Percentiles rank a stretch among this genome's conserved stretches.
phyloP scores from a whole-genome alignment of 2,113 vertebrate species.

The Tor tambroides region DNA sequence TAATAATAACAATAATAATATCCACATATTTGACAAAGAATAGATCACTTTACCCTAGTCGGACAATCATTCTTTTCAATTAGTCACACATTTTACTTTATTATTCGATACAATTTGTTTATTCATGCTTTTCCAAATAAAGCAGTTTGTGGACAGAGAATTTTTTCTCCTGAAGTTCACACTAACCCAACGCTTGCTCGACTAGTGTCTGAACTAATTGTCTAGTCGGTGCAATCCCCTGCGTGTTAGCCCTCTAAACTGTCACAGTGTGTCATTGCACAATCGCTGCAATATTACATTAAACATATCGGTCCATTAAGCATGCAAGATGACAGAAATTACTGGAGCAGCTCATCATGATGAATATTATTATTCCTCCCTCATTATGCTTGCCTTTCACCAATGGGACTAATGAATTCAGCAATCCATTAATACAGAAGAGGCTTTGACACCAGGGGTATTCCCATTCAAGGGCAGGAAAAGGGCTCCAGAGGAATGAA shows the following conservation, averaged over 20 bases:
- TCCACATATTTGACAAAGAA: too few relatives aligned
- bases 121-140: not conserved
- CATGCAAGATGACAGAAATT: constrained; percentile 50
- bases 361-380: constrained; percentile 53
- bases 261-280: constrained; percentile 48
- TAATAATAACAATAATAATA: too few relatives aligned
- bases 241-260: constrained; percentile 12
- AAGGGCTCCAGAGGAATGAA: not conserved
- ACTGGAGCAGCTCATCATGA: constrained; percentile 51
- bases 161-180: not conserved
- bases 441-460: constrained; percentile 39
- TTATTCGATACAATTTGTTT: too few relatives aligned
- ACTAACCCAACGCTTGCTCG: not conserved
- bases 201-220: not conserved
- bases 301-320: constrained; percentile 60
- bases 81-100: not conserved
- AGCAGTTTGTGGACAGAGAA: not conserved
- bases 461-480: constrained; percentile 20
- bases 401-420: constrained; percentile 58
- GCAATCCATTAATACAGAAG: constrained; percentile 51
- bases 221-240: not conserved
- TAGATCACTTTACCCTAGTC: not conserved
- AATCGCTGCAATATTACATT: constrained; percentile 51
- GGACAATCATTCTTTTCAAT: not conserved
- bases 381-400: constrained; percentile 54